These are phyloP conservation scores for Prenolepis imparis DNA, from an alignment of 2,888 invertebrate species.

Conservation along the genomic window DNA sequence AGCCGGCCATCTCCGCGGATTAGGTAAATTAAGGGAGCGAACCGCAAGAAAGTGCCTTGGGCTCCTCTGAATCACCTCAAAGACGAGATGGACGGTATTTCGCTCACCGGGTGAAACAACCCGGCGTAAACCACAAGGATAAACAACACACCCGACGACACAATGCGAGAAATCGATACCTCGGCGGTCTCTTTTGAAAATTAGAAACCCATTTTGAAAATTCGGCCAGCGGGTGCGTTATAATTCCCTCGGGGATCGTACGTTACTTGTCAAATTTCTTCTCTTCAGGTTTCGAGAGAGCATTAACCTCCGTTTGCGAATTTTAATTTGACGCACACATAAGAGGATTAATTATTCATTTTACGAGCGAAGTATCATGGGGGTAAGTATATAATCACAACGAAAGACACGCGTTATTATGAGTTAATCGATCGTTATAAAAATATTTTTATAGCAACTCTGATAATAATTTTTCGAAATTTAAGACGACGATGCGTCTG, in stretches of 20 bases:
- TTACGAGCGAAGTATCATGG: neutral
- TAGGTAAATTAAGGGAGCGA: conserved; percentile 60
- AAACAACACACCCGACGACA: conserved; percentile 60
- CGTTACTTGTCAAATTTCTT: neutral
- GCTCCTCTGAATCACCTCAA: conserved; percentile 35
- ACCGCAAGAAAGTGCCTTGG: conserved; percentile 36
- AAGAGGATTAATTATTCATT: neutral
- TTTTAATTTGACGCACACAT: neutral
- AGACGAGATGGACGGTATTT: conserved; percentile 45
- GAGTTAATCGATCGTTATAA: neutral
- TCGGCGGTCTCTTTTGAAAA: conserved; percentile 68
- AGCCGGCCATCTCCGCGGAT: conserved; percentile 57
- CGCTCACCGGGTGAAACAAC: conserved; percentile 59
- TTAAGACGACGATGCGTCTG: conserved; percentile 40
- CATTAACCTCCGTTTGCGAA: neutral
- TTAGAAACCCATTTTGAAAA: conserved; percentile 68
- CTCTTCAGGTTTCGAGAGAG: neutral
- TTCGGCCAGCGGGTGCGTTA: neutral
- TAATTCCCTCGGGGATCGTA: neutral
- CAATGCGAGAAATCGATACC: conserved; percentile 72
- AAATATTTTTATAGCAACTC: neutral
- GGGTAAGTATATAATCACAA: too few relatives aligned
- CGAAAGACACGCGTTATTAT: neutral
- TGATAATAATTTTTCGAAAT: conserved; percentile 28
- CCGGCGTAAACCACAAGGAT: conserved; percentile 69